Conservation (phyloP, 2,113 vertebrate genomes). For the Sitta europaea region DNA sequence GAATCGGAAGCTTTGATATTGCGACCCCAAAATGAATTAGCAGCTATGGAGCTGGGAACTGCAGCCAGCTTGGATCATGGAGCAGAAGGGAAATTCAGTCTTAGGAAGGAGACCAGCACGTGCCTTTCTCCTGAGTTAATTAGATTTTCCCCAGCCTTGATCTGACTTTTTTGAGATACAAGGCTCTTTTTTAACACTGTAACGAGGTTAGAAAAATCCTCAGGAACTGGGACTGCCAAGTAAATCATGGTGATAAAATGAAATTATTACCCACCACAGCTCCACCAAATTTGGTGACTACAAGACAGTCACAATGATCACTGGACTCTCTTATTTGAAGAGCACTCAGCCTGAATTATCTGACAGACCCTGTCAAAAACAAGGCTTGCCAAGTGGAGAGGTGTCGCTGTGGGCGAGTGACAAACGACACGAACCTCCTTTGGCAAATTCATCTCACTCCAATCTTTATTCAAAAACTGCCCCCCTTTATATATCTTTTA, state of each 20-base stretch:
- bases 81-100: background rate
- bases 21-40: background rate
- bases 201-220: background rate
- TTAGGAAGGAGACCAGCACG: background rate
- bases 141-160: background rate
- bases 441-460: too few species aligned
- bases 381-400: background rate
- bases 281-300: background rate
- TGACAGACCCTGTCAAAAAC: background rate
- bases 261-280: background rate
- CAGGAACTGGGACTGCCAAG: background rate
- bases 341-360: background rate
- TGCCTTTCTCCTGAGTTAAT: background rate
- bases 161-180: background rate
- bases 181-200: background rate
- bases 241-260: background rate
- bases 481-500: too few species aligned
- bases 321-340: background rate
- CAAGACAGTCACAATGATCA: background rate
- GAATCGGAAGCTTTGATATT: background rate
- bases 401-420: too few species aligned
- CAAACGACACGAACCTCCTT: too few species aligned
- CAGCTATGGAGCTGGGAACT: background rate
- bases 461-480: too few species aligned
- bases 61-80: background rate